Evolutionary conservation across 1,140 invertebrate genomes (phyloP).

Genomic region (Zaprionus kolodkinae): DNA sequence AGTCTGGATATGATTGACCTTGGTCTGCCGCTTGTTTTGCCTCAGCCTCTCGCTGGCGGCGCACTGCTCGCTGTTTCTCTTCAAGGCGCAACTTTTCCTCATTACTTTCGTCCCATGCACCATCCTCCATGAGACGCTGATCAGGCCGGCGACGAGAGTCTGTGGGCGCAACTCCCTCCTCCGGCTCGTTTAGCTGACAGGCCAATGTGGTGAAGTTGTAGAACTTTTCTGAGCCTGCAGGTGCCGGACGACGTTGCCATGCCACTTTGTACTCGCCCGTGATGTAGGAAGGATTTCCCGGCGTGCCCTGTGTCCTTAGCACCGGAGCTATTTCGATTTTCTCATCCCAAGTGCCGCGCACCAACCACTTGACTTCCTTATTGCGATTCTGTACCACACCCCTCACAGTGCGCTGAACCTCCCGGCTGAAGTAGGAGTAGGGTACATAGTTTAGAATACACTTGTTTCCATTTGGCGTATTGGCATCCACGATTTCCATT

Average conservation of each 20-base stretch:
- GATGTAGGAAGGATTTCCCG: slow-evolving; percentile 95
- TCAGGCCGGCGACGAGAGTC: slow-evolving; percentile 97
- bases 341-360: slow-evolving; percentile 98
- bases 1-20: slow-evolving; percentile 90
- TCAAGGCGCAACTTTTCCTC: slow-evolving; percentile 93
- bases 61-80: slow-evolving; percentile 94
- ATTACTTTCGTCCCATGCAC: slow-evolving; percentile 98
- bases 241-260: slow-evolving; percentile 93
- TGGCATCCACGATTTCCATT: slow-evolving; percentile 95
- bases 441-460: slow-evolving; percentile 98
- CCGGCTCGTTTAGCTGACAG: slow-evolving; percentile 97
- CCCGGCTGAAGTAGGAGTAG: slow-evolving; percentile 98
- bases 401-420: slow-evolving; percentile 95
- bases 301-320: slow-evolving; percentile 88
- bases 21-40: slow-evolving; percentile 90
- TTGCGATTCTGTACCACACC: slow-evolving; percentile 89
- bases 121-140: slow-evolving; percentile 98
- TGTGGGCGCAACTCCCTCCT: slow-evolving; percentile 97
- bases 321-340: slow-evolving; percentile 97
- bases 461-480: slow-evolving; percentile 94
- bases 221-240: slow-evolving; percentile 89
- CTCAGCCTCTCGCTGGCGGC: slow-evolving; percentile 90
- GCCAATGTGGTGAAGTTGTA: slow-evolving; percentile 98
- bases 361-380: slow-evolving; percentile 88
- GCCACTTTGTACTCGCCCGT: slow-evolving; percentile 93